These are phyloP conservation scores for Brienomyrus longianalis DNA, from an alignment of 2,113 vertebrate genomes.

Conservation along the genomic window DNA sequence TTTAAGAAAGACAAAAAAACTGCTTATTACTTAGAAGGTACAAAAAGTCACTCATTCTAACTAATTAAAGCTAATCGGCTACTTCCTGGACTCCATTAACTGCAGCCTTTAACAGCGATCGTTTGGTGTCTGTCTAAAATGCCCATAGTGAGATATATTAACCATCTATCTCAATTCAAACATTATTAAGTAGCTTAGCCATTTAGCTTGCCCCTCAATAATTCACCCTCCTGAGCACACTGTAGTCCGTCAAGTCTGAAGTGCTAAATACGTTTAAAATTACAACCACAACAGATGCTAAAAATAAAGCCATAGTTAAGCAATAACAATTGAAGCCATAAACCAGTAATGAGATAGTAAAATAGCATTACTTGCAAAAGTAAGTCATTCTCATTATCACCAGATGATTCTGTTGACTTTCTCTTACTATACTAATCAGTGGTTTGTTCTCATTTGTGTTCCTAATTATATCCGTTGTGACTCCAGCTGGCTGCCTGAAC, in stretches of 20 bases:
- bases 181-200: conserved; percentile 61
- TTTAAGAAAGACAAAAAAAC: conserved; percentile 34
- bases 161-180: conserved; percentile 61
- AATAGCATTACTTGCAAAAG: neutral
- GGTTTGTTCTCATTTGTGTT: neutral
- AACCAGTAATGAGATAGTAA: conserved; percentile 14
- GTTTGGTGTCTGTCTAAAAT: conserved; percentile 57
- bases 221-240: conserved; percentile 4
- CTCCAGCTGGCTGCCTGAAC: neutral
- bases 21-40: conserved; percentile 41
- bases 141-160: conserved; percentile 48
- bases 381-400: conserved; percentile 2
- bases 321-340: conserved; percentile 4
- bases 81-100: conserved; percentile 53
- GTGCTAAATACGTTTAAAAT: conserved; percentile 7
- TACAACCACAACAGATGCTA: conserved; percentile 6
- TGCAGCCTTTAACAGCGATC: conserved; percentile 55
- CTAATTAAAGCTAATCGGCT: conserved; percentile 57
- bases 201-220: conserved; percentile 49
- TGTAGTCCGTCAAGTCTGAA: conserved; percentile 21
- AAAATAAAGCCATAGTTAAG: neutral
- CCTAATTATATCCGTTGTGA: neutral
- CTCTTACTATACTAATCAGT: neutral
- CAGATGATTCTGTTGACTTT: conserved; percentile 6
- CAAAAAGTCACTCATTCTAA: conserved; percentile 40